Conservation (phyloP, 2,113 vertebrate genomes). For the Vulpes lagopus region DNA sequence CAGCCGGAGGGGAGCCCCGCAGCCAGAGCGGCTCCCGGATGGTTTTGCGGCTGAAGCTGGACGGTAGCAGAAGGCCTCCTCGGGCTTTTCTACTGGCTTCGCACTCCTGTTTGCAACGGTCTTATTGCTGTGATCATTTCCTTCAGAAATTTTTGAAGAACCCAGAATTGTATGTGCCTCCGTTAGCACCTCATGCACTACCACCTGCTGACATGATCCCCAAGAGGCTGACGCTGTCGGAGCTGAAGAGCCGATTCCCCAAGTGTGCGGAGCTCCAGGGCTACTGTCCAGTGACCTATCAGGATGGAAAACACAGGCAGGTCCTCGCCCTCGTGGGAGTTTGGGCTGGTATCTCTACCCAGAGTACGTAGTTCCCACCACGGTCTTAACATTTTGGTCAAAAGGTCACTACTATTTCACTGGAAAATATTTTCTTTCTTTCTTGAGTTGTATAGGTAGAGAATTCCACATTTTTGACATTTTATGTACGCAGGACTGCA, state of each 20-base stretch:
- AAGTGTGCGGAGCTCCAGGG: conserved; percentile 92
- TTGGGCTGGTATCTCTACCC: background rate
- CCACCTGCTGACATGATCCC: conserved; percentile 91
- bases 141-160: conserved; percentile 92
- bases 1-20: background rate
- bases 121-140: conserved; percentile 33
- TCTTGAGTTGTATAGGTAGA: background rate
- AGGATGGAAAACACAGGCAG: conserved; percentile 94
- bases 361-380: background rate
- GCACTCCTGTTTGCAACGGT: background rate
- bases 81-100: background rate
- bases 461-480: conserved; percentile 10
- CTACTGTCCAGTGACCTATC: conserved; percentile 95
- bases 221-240: conserved; percentile 87
- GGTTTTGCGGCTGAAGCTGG: background rate
- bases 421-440: conserved; percentile 32
- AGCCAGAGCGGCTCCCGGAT: background rate
- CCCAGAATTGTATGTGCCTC: conserved; percentile 92
- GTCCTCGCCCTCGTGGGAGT: background rate
- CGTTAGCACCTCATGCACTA: conserved; percentile 90
- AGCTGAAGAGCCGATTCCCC: conserved; percentile 92
- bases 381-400: background rate
- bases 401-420: background rate
- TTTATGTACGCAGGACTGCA: background rate
- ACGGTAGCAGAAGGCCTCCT: background rate